Evolutionary conservation across 2,888 invertebrate species (phyloP).

Genomic region (Meandrusa payeni): DNA sequence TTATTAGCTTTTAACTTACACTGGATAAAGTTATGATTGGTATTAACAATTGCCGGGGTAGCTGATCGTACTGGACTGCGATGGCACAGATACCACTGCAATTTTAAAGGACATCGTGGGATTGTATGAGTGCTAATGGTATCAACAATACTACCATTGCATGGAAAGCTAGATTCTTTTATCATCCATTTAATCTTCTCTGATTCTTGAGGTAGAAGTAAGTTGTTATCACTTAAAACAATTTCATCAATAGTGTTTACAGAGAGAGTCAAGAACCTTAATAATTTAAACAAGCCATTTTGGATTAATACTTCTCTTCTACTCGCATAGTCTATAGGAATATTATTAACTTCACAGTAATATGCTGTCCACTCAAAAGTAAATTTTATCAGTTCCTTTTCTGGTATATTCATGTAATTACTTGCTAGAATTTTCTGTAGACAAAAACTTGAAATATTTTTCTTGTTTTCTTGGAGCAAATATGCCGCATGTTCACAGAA

Average conservation of each 20-base stretch:
- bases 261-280: constrained; percentile 65
- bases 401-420: constrained; percentile 71
- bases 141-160: constrained; percentile 31
- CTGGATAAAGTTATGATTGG: constrained; percentile 51
- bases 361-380: constrained; percentile 78
- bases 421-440: constrained; percentile 73
- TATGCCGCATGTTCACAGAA: constrained; percentile 79
- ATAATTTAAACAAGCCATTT: constrained; percentile 60
- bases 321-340: constrained; percentile 59
- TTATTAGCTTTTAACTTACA: constrained; percentile 63
- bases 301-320: constrained; percentile 62
- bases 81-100: constrained; percentile 64
- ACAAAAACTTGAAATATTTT: constrained; percentile 70
- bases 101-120: constrained; percentile 51
- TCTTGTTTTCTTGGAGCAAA: constrained; percentile 70
- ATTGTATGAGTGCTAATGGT: constrained; percentile 31
- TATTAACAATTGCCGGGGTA: constrained; percentile 61
- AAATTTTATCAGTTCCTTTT: constrained; percentile 75
- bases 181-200: constrained; percentile 26
- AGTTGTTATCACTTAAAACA: constrained; percentile 46
- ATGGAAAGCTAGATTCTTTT: not conserved
- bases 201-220: constrained; percentile 44
- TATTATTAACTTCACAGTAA: constrained; percentile 69
- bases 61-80: constrained; percentile 61
- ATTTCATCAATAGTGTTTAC: constrained; percentile 63